Conservation (phyloP, 92 coral and sea anemone genomes). For the Pocillopora meandrina region DNA sequence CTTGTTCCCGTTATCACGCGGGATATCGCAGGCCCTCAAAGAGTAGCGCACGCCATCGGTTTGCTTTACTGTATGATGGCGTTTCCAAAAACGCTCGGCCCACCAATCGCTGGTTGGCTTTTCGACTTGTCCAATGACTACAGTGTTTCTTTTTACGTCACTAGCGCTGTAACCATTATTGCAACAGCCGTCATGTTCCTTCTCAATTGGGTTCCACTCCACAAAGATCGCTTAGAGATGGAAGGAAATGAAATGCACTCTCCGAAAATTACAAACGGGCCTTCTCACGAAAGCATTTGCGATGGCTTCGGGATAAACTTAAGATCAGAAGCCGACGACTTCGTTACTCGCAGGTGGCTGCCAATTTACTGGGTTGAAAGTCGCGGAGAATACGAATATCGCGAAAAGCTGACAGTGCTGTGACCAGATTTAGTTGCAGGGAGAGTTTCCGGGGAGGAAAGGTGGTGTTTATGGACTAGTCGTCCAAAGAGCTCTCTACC, state of each 20-base stretch:
- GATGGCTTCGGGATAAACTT: background rate
- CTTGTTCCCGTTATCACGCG: slow-evolving; percentile 78
- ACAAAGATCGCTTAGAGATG: background rate
- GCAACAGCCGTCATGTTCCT: slow-evolving; percentile 54
- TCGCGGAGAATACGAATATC: slow-evolving; percentile 15
- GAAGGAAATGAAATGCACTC: slow-evolving; percentile 8
- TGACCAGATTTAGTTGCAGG: background rate
- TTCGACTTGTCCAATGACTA: slow-evolving; percentile 52
- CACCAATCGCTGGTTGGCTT: slow-evolving; percentile 78
- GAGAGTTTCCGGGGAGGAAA: too few relatives aligned
- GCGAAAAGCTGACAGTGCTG: slow-evolving; percentile 6
- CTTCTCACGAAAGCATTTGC: background rate
- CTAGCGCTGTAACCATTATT: slow-evolving; percentile 57
- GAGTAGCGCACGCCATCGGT: slow-evolving; percentile 67
- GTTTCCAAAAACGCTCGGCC: slow-evolving; percentile 74
- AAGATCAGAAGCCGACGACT: background rate
- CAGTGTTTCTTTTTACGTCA: slow-evolving; percentile 56
- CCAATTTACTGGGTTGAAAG: slow-evolving; percentile 14
- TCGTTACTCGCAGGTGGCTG: background rate
- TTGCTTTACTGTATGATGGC: slow-evolving; percentile 64
- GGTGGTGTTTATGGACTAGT: too few relatives aligned
- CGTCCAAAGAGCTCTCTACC: too few relatives aligned
- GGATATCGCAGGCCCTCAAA: slow-evolving; percentile 59
- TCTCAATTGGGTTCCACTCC: slow-evolving; percentile 27
- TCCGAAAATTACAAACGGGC: slow-evolving; percentile 10